These are phyloP conservation scores for Willisornis vidua DNA, from an alignment of 2,113 vertebrate species.

Conservation along the genomic window DNA sequence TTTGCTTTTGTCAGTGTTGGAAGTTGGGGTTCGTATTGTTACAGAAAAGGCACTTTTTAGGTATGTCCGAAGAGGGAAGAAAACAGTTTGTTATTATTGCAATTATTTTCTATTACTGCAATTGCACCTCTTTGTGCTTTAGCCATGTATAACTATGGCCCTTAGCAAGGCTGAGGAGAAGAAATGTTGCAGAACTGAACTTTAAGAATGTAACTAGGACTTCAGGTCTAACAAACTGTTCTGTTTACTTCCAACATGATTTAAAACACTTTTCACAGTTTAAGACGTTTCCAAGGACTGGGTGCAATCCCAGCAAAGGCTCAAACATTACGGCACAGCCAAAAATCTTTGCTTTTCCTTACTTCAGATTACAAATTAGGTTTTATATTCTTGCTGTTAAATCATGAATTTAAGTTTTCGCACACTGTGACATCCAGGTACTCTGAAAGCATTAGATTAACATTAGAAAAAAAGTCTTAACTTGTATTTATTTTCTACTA, in stretches of 20 bases:
- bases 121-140: neutral
- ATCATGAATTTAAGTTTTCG: neutral
- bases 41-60: neutral
- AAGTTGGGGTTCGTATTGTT: fast-evolving
- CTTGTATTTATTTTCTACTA: neutral
- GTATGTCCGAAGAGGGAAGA: neutral
- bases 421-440: neutral
- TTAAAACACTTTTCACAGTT: neutral
- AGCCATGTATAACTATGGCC: neutral
- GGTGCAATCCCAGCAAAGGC: neutral
- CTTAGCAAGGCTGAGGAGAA: neutral
- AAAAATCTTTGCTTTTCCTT: neutral
- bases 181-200: neutral
- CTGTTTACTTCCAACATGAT: neutral
- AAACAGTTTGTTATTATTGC: neutral
- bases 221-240: neutral
- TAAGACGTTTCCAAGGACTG: neutral
- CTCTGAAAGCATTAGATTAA: neutral
- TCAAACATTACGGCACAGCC: neutral
- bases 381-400: neutral
- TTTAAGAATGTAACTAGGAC: neutral
- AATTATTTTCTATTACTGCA: neutral
- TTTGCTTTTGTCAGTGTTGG: neutral
- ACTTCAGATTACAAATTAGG: neutral
- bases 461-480: neutral